Base-by-base conservation (phyloP, 64 coral and sea anemone species). In the Montipora efflorescens region DNA sequence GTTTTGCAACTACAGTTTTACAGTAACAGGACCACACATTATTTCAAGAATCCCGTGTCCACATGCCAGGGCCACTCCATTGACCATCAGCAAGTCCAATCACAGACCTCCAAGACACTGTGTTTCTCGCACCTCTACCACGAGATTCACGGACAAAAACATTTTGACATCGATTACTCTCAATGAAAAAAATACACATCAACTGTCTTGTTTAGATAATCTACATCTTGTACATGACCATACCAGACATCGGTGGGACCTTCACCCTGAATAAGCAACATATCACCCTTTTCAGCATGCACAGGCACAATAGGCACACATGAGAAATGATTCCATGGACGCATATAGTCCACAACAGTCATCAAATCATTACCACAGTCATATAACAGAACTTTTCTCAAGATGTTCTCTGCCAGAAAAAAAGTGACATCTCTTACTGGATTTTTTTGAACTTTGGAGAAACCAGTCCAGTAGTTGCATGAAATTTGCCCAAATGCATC, bases 241-340 rank as follows among this genome's bases (percentile, higher is more conserved):
- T 91, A 59, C 90, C 90, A 91, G 49, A 91, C 49, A 57, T 91
- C 90, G 12, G 12, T 83, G 47, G 48, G 20, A 28, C 67, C 59
- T 46, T 78, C 81, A 75, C 90, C 90, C 69, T 85, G 90, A 76
- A 93, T 67, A 64, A 87, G 91, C 18, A 93, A 47, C 91, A 93
- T 87, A 23, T 93, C 91, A 12, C 91, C 91, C 47, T 87, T 93
- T 67, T 78, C 81, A 14, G 76, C 21, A 77, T 93, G 51, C 5
- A 87, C 91, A 77, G 91, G 91, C 6, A 93, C 80, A 58, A 93
- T 79, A 76, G 59, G 48, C 22, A 59, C 68, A 85, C 15, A 86
- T 43, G 12, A 80, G 68, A 36, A 58, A 19, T 90, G 46, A 47
- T 90, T 59, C 53, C 43, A 48, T 57, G 25, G 70, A 57, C 73